A percentile compares a stretch with the other conserved stretches of the same genome.
Evolutionary conservation across 1,140 invertebrate genomes (phyloP).

Genomic region (Leptinotarsa texana): DNA sequence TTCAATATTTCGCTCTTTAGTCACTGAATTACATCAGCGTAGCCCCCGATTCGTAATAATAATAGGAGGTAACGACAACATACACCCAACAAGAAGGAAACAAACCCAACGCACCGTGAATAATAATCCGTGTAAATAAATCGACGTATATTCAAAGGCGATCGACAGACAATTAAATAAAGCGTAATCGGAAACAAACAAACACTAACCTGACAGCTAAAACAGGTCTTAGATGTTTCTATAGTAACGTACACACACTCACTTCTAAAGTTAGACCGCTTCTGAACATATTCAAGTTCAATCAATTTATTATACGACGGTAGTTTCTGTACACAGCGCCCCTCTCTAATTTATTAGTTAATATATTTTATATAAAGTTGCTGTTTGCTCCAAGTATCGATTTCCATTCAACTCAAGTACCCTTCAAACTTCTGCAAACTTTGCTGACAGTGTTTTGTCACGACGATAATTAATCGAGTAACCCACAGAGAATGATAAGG

Average conservation of each 20-base stretch:
- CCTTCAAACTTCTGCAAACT: neutral
- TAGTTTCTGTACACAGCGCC: constrained; percentile 14
- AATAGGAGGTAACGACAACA: no score
- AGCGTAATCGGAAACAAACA: neutral
- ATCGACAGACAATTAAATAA: neutral
- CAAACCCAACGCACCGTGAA: neutral
- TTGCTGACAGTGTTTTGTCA: neutral
- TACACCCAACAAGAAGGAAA: no score
- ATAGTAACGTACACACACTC: neutral
- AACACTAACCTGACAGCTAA: neutral
- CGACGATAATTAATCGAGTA: neutral
- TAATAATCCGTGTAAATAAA: neutral
- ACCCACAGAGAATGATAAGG: neutral
- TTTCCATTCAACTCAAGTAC: neutral
- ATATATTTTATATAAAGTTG: constrained; percentile 2
- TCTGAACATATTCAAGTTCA: constrained; percentile 9
- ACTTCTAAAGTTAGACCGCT: constrained; percentile 3
- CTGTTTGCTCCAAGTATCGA: neutral
- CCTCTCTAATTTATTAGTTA: constrained; percentile 15
- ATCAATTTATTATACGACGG: constrained; percentile 3
- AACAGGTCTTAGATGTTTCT: constrained; percentile 4
- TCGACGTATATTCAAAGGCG: neutral
- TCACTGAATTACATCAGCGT: no score
- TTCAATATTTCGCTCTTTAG: no score
- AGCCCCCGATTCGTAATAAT: no score